phyloP scores from a whole-genome alignment of 1,140 invertebrate genomes.

The Lepidurus couesii region DNA sequence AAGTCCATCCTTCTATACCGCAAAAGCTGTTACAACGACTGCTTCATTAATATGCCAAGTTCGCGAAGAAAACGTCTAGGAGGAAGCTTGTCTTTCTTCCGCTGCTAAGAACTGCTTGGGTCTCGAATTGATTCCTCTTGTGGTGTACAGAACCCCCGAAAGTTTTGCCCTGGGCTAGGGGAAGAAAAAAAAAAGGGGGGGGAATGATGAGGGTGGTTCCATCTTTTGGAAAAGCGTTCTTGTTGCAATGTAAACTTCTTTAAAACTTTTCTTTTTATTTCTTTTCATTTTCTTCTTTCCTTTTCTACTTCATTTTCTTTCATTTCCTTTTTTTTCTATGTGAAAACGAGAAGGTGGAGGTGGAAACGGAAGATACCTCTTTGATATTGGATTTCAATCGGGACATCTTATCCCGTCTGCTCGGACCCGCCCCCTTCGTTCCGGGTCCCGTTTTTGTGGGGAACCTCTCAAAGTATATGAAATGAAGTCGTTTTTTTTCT shows the following conservation, averaged over 20 bases:
- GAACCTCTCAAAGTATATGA: not conserved
- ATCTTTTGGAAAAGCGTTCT: not conserved
- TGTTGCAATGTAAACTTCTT: not conserved
- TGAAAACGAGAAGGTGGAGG: no score
- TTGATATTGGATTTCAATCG: slow-evolving; percentile 16
- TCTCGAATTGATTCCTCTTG: not conserved
- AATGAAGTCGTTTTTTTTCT: slow-evolving; percentile 12
- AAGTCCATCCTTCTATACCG: not conserved
- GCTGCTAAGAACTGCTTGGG: no score
- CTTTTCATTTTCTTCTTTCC: not conserved
- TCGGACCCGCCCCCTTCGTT: not conserved
- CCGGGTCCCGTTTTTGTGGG: not conserved
- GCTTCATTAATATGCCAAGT: not conserved
- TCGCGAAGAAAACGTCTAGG: not conserved
- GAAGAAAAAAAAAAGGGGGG: not conserved
- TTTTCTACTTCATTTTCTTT: not conserved
- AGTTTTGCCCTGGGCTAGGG: not conserved
- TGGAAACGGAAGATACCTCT: not conserved
- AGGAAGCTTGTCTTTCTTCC: not conserved
- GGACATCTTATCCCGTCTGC: not conserved
- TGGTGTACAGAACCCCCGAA: not conserved
- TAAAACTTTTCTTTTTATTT: not conserved
- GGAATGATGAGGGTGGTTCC: not conserved
- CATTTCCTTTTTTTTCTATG: not conserved
- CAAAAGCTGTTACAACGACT: slow-evolving; percentile 7